These are phyloP conservation scores for Lutjanus erythropterus DNA, from an alignment of 2,113 vertebrate genomes.

Conservation along the genomic window DNA sequence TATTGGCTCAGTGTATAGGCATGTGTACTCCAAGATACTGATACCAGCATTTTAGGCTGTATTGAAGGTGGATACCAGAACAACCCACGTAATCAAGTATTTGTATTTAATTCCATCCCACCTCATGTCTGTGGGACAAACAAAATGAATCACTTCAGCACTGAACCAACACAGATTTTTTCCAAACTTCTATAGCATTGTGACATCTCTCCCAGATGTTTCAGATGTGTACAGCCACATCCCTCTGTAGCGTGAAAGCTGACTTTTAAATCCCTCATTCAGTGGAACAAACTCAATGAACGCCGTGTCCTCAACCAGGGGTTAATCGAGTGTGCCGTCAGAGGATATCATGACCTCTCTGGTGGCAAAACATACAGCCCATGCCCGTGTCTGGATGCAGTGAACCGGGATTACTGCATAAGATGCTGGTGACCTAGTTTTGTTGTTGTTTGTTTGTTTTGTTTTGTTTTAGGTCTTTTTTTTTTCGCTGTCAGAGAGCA, in stretches of 20 bases:
- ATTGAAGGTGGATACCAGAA: no score
- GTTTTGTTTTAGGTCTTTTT: conserved; percentile 63
- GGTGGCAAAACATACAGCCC: conserved; percentile 80
- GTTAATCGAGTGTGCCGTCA: conserved; percentile 78
- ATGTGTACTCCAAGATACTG: no score
- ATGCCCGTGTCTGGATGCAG: conserved; percentile 79
- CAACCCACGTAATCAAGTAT: no score
- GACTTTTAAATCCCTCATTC: conserved; percentile 68
- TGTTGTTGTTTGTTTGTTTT: conserved; percentile 68
- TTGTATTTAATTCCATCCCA: no score
- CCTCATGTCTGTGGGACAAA: conserved; percentile 23
- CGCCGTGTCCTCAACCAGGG: conserved; percentile 76
- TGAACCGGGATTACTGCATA: conserved; percentile 85
- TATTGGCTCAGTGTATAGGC: no score
- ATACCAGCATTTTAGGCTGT: no score
- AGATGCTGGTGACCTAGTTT: conserved; percentile 86
- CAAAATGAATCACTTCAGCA: conserved; percentile 4
- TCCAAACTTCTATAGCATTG: conserved; percentile 26
- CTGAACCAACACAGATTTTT: conserved; percentile 25
- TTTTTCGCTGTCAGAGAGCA: conserved; percentile 64
- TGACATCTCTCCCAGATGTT: conserved; percentile 62
- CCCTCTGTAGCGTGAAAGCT: conserved; percentile 56
- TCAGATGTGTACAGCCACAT: conserved; percentile 50
- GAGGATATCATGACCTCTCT: conserved; percentile 82
- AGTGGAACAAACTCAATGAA: conserved; percentile 57